A percentile compares a stretch with the other conserved stretches of the same genome.
Conservation (phyloP, 37 sponge, comb jelly and placozoan species). For the Axinella damicornis region DNA sequence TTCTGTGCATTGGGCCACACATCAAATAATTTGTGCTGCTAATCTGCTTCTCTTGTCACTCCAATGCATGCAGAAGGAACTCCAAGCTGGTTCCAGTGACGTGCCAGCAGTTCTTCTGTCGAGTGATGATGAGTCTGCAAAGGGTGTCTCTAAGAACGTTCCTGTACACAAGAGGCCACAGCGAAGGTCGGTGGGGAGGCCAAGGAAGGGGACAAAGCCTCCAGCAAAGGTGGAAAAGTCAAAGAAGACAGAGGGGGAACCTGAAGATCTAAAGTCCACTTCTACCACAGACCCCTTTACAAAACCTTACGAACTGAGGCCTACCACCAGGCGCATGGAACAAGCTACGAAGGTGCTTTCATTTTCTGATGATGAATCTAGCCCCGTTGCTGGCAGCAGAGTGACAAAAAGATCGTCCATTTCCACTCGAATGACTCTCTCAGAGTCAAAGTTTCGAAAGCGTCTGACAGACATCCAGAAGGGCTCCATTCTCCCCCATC, state of each 20-base stretch:
- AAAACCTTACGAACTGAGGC: no score
- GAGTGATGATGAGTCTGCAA: slow-evolving; percentile 10
- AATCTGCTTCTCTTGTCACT: no score
- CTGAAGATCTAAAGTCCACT: no score
- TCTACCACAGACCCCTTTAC: no score
- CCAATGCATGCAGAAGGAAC: no score
- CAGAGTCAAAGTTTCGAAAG: slow-evolving; percentile 17
- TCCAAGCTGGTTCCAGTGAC: no score
- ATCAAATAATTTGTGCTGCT: no score
- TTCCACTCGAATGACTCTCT: slow-evolving; percentile 23
- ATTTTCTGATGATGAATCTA: not conserved
- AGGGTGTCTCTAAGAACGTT: no score
- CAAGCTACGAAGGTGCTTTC: no score
- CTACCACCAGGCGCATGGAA: no score
- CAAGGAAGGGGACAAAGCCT: not conserved
- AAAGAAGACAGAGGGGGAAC: no score
- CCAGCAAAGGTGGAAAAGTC: not conserved
- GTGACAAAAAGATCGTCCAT: not conserved
- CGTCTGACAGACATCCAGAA: not conserved
- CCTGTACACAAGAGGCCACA: not conserved
- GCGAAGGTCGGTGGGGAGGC: not conserved
- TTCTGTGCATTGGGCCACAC: no score
- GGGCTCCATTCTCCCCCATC: not conserved
- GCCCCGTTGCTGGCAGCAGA: not conserved
- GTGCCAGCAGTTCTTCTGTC: not conserved